These are phyloP conservation scores for Diachasma alloeum DNA, from an alignment of 1,140 invertebrate genomes.

Conservation along the genomic window DNA sequence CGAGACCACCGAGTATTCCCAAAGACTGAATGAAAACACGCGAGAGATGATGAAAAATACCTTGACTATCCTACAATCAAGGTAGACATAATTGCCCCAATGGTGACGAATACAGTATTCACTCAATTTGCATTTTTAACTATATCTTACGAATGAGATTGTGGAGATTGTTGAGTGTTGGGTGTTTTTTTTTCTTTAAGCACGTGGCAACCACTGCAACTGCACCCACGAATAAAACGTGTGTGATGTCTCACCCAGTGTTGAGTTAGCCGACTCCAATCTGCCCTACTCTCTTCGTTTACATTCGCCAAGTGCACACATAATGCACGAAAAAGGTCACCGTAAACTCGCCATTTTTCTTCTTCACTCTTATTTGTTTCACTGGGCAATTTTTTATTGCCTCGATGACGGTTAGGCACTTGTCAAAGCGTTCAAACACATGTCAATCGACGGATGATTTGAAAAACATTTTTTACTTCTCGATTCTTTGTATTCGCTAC, in stretches of 20 bases:
- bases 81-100: not conserved
- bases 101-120: not conserved
- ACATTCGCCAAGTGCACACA: conserved; percentile 1
- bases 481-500: too few species aligned
- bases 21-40: not conserved
- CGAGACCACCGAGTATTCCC: not conserved
- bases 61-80: not conserved
- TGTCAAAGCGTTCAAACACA: too few species aligned
- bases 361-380: conserved; percentile 11
- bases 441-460: too few species aligned
- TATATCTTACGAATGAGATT: not conserved
- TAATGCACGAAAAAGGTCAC: not conserved
- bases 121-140: not conserved
- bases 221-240: not conserved
- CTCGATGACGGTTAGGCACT: too few species aligned
- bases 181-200: not conserved
- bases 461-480: conserved; percentile 21
- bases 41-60: not conserved
- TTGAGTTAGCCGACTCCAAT: not conserved
- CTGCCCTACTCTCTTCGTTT: not conserved
- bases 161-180: not conserved
- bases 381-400: too few species aligned
- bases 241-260: not conserved
- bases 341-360: not conserved
- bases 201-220: not conserved